These are phyloP conservation scores for Eucera pruinosa DNA, from an alignment of 2,888 invertebrate species.

Conservation along the genomic window DNA sequence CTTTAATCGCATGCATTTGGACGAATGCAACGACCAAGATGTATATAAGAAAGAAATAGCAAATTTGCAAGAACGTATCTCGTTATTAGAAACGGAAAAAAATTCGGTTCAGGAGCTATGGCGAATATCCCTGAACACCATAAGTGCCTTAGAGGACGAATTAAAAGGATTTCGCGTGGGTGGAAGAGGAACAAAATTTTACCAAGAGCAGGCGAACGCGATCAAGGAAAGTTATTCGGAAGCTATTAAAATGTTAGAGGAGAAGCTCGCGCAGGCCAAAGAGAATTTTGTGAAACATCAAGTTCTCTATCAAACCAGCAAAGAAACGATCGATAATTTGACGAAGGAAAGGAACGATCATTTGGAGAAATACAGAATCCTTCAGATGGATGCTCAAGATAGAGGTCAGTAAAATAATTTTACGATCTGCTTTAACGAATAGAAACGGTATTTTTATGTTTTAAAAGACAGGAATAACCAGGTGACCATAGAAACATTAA, in stretches of 20 bases:
- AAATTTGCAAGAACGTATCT: conserved; percentile 79
- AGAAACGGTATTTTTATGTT: conserved; percentile 44
- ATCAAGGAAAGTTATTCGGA: conserved; percentile 85
- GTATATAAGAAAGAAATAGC: conserved; percentile 64
- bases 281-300: conserved; percentile 83
- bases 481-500: conserved; percentile 69
- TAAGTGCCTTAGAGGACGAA: conserved; percentile 89
- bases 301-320: conserved; percentile 80
- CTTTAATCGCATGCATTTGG: conserved; percentile 68
- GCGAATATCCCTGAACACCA: conserved; percentile 88
- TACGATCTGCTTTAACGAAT: conserved; percentile 19
- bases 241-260: conserved; percentile 86
- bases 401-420: conserved; percentile 68
- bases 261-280: conserved; percentile 85
- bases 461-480: conserved; percentile 66
- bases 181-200: conserved; percentile 67
- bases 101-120: conserved; percentile 88
- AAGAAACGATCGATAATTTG: conserved; percentile 84
- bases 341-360: conserved; percentile 85
- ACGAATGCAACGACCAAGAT: conserved; percentile 60
- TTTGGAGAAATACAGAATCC: conserved; percentile 63
- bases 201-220: conserved; percentile 75
- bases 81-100: conserved; percentile 86
- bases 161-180: conserved; percentile 85
- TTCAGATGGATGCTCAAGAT: conserved; percentile 65